Percentiles rank a stretch among this genome's conserved stretches.
Evolutionary conservation across 2,113 vertebrate species (phyloP).

Genomic region (Lepus europaeus): DNA sequence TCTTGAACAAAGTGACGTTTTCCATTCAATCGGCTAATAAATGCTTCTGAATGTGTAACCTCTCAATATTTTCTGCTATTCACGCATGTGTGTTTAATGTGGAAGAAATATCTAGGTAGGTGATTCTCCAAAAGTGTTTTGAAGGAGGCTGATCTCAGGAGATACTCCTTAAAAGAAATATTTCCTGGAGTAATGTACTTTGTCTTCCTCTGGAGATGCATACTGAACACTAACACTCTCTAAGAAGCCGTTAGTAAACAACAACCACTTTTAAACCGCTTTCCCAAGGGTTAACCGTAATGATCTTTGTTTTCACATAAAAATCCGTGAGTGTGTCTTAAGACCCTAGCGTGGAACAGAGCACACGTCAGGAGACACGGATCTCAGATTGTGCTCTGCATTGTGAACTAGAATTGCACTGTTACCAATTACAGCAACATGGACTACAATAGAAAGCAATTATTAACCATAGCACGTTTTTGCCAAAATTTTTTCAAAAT

Average conservation of each 20-base stretch:
- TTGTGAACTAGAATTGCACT: neutral
- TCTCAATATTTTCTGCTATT: neutral
- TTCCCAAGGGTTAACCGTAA: neutral
- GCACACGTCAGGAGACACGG: neutral
- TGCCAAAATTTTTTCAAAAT: slow-evolving; percentile 5
- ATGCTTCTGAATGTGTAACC: neutral
- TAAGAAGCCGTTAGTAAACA: neutral
- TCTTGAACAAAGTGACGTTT: slow-evolving; percentile 36
- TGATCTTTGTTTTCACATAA: neutral
- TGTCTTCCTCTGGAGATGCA: neutral
- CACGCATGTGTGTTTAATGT: neutral
- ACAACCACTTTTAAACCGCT: neutral
- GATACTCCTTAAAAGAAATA: neutral
- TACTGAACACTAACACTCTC: neutral
- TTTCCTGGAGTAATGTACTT: slow-evolving; percentile 37
- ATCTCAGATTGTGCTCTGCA: neutral
- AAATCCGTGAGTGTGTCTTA: neutral
- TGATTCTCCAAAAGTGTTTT: neutral
- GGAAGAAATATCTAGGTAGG: neutral
- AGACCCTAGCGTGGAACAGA: neutral
- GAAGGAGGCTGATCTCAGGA: neutral
- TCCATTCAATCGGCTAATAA: neutral
- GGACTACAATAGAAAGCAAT: neutral
- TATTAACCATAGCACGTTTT: slow-evolving; percentile 34
- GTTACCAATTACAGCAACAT: neutral